These are phyloP conservation scores for Tachuris rubrigastra DNA, from an alignment of 2,113 vertebrate species.

Conservation along the genomic window DNA sequence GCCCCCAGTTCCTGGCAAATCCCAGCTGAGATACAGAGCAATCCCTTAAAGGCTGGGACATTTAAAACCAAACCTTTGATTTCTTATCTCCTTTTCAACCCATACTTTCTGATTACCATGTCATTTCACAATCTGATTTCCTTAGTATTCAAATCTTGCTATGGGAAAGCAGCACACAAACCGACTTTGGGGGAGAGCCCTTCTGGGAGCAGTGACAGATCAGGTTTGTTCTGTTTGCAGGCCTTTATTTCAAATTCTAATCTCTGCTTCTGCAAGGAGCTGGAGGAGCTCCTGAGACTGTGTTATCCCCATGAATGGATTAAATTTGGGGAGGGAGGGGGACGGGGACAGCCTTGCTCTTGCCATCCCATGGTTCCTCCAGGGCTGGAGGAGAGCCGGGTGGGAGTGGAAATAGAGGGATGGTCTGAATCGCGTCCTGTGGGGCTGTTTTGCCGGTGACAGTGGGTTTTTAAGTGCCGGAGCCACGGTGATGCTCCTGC, in stretches of 20 bases:
- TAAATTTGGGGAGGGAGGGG: accelerated
- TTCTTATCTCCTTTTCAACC: background rate
- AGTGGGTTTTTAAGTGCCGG: accelerated
- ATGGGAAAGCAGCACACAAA: background rate
- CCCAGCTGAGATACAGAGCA: background rate
- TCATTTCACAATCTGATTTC: conserved; percentile 4
- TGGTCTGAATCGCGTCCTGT: accelerated
- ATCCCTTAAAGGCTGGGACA: background rate
- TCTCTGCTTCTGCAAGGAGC: background rate
- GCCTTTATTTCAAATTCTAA: background rate
- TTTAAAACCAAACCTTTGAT: background rate
- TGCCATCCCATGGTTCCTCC: too few species aligned
- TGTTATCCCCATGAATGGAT: accelerated
- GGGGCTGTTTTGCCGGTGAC: background rate
- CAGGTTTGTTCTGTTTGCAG: background rate
- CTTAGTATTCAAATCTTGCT: conserved; percentile 1
- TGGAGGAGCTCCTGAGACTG: background rate
- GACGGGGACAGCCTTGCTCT: background rate
- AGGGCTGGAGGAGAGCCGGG: background rate
- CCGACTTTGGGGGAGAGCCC: accelerated
- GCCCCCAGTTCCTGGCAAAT: background rate
- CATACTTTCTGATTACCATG: background rate
- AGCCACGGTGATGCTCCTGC: too few species aligned
- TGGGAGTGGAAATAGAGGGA: accelerated
- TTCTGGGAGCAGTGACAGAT: background rate